These are phyloP conservation scores for Halesus radiatus DNA, from an alignment of 1,140 invertebrate species.

Conservation along the genomic window DNA sequence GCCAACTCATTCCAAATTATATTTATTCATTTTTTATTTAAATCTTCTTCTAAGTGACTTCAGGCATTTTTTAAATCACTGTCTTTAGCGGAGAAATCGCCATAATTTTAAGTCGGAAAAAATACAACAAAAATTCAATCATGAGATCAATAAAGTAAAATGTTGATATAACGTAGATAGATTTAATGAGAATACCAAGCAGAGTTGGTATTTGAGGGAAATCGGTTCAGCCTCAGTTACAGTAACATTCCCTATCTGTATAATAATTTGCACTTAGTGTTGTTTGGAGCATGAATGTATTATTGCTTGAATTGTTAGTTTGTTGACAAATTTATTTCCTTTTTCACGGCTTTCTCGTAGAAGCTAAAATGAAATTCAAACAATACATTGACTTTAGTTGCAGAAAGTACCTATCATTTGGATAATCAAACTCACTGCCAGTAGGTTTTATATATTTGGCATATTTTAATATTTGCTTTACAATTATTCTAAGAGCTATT, in stretches of 20 bases:
- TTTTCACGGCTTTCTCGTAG: constrained; percentile 25
- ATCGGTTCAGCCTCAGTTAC: background rate
- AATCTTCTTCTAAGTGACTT: constrained; percentile 37
- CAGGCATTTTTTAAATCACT: background rate
- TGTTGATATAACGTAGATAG: constrained; percentile 10
- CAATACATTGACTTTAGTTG: background rate
- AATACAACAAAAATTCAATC: constrained; percentile 29
- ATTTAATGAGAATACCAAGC: constrained; percentile 18
- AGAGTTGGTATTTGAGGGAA: constrained; percentile 30
- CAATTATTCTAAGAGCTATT: background rate
- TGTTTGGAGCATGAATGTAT: constrained; percentile 55
- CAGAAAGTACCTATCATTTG: constrained; percentile 17
- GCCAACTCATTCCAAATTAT: constrained; percentile 49
- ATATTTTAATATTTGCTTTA: background rate
- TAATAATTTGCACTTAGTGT: constrained; percentile 52
- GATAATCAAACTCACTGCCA: constrained; percentile 37
- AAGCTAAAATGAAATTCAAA: background rate
- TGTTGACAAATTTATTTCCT: constrained; percentile 34
- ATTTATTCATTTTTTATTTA: constrained; percentile 51
- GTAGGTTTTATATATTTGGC: constrained; percentile 28
- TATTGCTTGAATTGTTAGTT: constrained; percentile 49
- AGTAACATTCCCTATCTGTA: constrained; percentile 54
- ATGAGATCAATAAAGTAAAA: background rate
- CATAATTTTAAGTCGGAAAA: constrained; percentile 51
- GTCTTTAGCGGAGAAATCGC: constrained; percentile 40